phyloP scores from a whole-genome alignment of 2,797 vertebrate species.

The Rhadinocentrus ornatus region DNA sequence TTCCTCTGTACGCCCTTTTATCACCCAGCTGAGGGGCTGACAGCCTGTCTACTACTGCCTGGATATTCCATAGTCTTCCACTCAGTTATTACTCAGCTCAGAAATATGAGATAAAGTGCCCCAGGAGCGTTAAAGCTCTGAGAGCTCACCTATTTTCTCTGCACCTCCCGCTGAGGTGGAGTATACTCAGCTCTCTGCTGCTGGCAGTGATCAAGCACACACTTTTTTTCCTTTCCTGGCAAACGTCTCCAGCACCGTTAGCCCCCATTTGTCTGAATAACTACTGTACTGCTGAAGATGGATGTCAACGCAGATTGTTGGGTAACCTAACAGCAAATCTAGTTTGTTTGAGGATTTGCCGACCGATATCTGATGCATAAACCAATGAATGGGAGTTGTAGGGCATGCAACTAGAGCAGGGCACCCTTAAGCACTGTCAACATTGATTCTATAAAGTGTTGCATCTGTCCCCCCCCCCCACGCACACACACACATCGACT shows the following conservation, averaged over 20 bases:
- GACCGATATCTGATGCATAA: slow-evolving; percentile 6
- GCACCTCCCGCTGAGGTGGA: slow-evolving; percentile 14
- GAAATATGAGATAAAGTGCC: slow-evolving; percentile 68
- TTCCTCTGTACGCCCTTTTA: slow-evolving; percentile 47
- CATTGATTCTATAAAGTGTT: slow-evolving; percentile 41
- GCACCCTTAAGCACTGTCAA: slow-evolving; percentile 19
- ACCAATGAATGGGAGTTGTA: not conserved
- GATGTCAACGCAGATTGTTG: slow-evolving; percentile 15
- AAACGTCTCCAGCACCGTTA: slow-evolving; percentile 19
- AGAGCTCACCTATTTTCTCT: slow-evolving; percentile 45
- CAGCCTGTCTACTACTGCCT: slow-evolving; percentile 45
- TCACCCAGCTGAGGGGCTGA: slow-evolving; percentile 60
- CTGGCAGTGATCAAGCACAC: slow-evolving; percentile 26
- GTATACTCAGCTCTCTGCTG: slow-evolving; percentile 9
- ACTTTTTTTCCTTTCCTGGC: slow-evolving; percentile 22
- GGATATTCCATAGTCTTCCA: slow-evolving; percentile 41
- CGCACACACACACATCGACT: slow-evolving; percentile 15
- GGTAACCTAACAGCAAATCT: slow-evolving; percentile 35
- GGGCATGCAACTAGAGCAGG: slow-evolving; percentile 33
- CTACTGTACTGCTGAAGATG: not conserved
- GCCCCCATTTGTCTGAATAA: not conserved
- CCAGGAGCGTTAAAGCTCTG: slow-evolving; percentile 53
- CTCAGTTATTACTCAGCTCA: slow-evolving; percentile 63
- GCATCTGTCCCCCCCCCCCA: slow-evolving; percentile 45
- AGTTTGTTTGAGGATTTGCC: slow-evolving; percentile 39